Base-by-base conservation (phyloP, 2,797 vertebrate species). In the Hydrolagus colliei region DNA sequence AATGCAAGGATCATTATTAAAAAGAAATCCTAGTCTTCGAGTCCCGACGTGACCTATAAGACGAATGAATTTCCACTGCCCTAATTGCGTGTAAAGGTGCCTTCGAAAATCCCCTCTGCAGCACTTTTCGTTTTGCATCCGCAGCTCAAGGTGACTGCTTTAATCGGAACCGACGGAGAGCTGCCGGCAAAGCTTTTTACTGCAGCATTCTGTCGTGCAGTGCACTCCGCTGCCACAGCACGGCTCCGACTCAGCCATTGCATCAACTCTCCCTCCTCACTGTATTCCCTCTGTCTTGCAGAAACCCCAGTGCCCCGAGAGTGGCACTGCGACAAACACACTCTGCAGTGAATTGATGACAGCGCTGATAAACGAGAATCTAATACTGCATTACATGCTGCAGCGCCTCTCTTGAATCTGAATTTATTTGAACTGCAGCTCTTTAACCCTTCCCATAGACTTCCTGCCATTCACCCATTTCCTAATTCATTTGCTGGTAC, bases 311-410 rank as follows among this genome's bases (percentile, higher is more conserved):
- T 71, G 65, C 65, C 65, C 32, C 22, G 41, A 10, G 65, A 84
- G 71, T 84, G 71, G 67, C 41, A 84, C 79, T 84, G 79, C 79
- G 65, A 84, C 79, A 84, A 84, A 84, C 79, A 71, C 71, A 63
- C 32, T 84, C 79, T 71, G 79, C 79, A 84, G 79, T 84, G 79
- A 67, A 52, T 84, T 71, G 79, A 84, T 84, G 79, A 84, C 79
- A 84, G 79, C 32, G 35, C n/a, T 84, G 79, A 84, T 84, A 84
- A 84, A 84, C 32, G 79, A 84, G 79, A 18, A 32, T 67, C 35
- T 35, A 32, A 35, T 16, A 84, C 79, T 84, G 79, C 79, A 84
- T 84, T 84, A 84, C 65, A 84, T 84, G 65, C 79, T 84, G 79
- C 79, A 84, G 65, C 68, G 79, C 79, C 52, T 84, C 79, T 71